phyloP scores from a whole-genome alignment of 2,888 invertebrate genomes.

The Archaeoteleia sp. region DNA sequence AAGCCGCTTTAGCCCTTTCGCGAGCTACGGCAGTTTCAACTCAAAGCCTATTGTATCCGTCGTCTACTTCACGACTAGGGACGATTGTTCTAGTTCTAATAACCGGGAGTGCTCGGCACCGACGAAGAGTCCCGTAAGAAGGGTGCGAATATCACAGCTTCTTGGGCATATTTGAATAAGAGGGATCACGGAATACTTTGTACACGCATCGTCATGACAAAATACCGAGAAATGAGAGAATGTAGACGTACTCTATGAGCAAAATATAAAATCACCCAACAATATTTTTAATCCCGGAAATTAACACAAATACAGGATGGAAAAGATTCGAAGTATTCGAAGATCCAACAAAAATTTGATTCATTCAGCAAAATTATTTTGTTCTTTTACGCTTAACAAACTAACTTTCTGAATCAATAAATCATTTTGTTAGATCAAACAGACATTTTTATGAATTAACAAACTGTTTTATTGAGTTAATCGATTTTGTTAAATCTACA shows the following conservation, averaged over 20 bases:
- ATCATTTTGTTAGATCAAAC: no score
- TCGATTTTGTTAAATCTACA: no score
- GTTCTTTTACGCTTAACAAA: no score
- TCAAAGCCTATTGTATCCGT: constrained; percentile 51
- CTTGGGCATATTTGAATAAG: constrained; percentile 9
- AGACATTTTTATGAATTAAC: no score
- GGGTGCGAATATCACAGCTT: constrained; percentile 15
- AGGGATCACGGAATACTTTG: constrained; percentile 2
- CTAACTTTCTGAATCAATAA: no score
- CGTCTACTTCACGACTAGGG: constrained; percentile 42
- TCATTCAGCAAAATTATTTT: no score
- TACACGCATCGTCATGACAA: constrained; percentile 1
- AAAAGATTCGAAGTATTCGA: no score
- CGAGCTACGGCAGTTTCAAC: constrained; percentile 13
- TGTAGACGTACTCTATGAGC: constrained; percentile 1
- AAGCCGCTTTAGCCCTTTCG: constrained; percentile 27
- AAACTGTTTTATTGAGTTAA: no score
- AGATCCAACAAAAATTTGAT: no score
- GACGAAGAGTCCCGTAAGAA: constrained; percentile 40
- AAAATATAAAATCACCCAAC: constrained; percentile 5
- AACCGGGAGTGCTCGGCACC: constrained; percentile 60
- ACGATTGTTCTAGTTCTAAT: constrained; percentile 61
- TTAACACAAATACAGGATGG: no score
- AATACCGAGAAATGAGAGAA: constrained; percentile 9
- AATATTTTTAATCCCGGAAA: no score